phyloP scores from a whole-genome alignment of 2,797 vertebrate genomes.

The Crenichthys baileyi region DNA sequence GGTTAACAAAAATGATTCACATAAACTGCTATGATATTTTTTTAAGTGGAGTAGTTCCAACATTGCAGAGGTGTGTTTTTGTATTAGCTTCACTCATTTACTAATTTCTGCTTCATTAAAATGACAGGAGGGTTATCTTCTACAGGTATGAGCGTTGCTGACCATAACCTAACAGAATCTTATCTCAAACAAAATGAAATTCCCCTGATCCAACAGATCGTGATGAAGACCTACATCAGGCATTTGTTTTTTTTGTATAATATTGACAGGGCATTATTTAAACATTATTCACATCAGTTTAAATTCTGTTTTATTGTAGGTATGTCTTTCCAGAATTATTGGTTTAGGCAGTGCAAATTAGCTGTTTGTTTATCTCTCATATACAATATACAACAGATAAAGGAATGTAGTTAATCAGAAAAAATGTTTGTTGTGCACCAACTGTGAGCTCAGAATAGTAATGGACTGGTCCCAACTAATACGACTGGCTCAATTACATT shows the following conservation, averaged over 20 bases:
- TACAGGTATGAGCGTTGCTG: not conserved
- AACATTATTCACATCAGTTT: not conserved
- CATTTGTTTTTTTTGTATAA: not conserved
- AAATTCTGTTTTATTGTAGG: not conserved
- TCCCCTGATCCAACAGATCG: not conserved
- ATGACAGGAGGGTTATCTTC: not conserved
- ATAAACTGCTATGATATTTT: not conserved
- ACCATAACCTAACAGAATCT: no score
- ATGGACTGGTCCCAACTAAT: not conserved
- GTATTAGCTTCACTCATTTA: not conserved
- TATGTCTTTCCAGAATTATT: not conserved
- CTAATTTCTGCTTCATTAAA: not conserved
- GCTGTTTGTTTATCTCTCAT: not conserved
- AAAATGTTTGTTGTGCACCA: not conserved
- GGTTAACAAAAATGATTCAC: not conserved
- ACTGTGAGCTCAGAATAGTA: not conserved
- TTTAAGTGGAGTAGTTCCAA: not conserved
- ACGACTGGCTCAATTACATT: not conserved
- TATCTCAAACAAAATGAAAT: not conserved
- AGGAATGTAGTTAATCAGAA: not conserved
- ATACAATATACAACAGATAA: not conserved
- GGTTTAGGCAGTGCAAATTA: not conserved
- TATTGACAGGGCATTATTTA: not conserved
- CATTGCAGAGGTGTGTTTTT: not conserved
- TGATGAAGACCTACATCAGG: not conserved